Percentiles rank a stretch among this genome's conserved stretches.
phyloP scores from a whole-genome alignment of 2,113 vertebrate species.

The Leptobrachium ailaonicum region DNA sequence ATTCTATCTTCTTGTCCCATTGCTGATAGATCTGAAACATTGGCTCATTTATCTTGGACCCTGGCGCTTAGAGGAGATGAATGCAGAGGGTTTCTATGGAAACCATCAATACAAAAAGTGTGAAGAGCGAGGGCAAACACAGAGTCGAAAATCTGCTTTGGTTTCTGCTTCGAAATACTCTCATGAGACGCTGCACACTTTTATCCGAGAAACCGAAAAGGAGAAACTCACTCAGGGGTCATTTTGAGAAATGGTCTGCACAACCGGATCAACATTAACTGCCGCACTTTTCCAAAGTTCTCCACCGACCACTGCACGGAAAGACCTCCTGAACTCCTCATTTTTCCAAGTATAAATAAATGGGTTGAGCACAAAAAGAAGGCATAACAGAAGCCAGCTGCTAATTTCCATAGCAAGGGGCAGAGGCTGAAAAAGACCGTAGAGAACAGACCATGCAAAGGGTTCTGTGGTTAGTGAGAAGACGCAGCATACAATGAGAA shows the following conservation, averaged over 20 bases:
- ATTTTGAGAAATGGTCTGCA: conserved; percentile 59
- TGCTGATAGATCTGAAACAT: background rate
- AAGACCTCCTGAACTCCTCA: conserved; percentile 80
- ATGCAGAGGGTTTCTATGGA: conserved; percentile 38
- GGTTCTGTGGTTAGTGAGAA: conserved; percentile 81
- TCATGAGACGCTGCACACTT: conserved; percentile 3
- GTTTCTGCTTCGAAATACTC: conserved; percentile 28
- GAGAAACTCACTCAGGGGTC: conserved; percentile 35
- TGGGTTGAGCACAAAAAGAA: conserved; percentile 80
- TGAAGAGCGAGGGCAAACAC: conserved; percentile 18
- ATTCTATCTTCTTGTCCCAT: conserved; percentile 12
- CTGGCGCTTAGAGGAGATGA: conserved; percentile 7
- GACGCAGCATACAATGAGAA: conserved; percentile 78
- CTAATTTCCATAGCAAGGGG: conserved; percentile 71
- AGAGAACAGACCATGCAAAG: conserved; percentile 75
- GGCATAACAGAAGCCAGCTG: conserved; percentile 79
- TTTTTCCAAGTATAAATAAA: conserved; percentile 86
- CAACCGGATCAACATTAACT: conserved; percentile 47
- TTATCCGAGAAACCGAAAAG: background rate
- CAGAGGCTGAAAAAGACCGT: conserved; percentile 70
- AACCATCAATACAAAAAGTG: conserved; percentile 47
- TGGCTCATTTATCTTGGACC: conserved; percentile 28
- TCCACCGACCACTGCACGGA: conserved; percentile 72
- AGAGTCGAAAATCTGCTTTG: conserved; percentile 23
- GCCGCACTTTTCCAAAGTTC: conserved; percentile 54